Conservation (phyloP, 2,113 vertebrate species). For the Terrapene triunguis region DNA sequence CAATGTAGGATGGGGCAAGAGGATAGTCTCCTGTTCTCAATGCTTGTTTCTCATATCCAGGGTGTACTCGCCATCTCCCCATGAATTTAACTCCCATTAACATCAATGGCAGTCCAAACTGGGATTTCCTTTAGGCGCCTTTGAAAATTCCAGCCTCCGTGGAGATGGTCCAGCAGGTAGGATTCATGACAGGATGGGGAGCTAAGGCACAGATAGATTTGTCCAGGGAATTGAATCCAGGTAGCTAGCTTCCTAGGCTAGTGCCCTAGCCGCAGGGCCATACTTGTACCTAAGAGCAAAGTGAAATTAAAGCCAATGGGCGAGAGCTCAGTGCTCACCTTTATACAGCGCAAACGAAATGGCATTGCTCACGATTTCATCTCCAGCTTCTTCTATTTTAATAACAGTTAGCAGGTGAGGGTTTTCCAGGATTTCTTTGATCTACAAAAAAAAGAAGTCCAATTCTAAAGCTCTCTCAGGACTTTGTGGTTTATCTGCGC, state of each 20-base stretch:
- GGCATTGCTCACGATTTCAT: constrained; percentile 86
- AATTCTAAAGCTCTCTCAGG: neutral
- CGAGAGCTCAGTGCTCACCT: constrained; percentile 72
- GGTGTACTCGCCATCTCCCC: neutral
- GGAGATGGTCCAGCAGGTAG: neutral
- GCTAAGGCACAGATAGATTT: neutral
- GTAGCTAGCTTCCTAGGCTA: neutral
- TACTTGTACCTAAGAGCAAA: neutral
- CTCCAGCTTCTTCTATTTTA: constrained; percentile 86
- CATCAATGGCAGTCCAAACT: neutral
- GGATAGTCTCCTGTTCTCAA: neutral
- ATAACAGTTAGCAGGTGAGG: constrained; percentile 85
- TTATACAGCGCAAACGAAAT: constrained; percentile 85
- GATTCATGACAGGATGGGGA: neutral
- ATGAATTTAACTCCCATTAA: neutral
- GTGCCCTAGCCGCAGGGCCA: neutral
- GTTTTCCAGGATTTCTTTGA: constrained; percentile 85
- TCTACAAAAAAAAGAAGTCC: constrained; percentile 64
- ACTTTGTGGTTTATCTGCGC: neutral
- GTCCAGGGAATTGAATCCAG: neutral
- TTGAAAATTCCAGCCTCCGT: neutral
- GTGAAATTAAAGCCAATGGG: neutral
- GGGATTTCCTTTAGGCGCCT: neutral
- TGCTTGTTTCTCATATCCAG: neutral
- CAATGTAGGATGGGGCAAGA: neutral